Percentiles rank a stretch among this genome's conserved stretches.
These are phyloP conservation scores for Aphidoletes aphidimyza DNA, from an alignment of 2,888 invertebrate genomes.

Conservation along the genomic window DNA sequence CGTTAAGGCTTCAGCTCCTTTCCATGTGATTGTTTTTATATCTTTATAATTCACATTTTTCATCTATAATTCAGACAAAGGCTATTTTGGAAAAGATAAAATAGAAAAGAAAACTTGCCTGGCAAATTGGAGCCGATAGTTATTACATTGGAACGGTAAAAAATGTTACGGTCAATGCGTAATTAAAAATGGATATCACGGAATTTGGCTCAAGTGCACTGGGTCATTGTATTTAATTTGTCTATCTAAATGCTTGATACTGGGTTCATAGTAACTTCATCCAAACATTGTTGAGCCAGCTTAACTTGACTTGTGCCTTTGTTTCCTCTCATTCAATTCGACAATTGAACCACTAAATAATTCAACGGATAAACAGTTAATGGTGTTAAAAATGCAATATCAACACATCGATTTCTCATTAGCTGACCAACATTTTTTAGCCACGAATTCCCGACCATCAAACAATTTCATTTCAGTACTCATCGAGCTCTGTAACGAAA, in stretches of 20 bases:
- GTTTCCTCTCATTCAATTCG: too few relatives aligned
- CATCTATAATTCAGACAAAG: too few relatives aligned
- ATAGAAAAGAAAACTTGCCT: too few relatives aligned
- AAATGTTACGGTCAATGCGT: not conserved
- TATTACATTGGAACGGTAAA: not conserved
- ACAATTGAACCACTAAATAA: not conserved
- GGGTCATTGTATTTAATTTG: conserved; percentile 14
- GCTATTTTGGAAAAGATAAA: too few relatives aligned
- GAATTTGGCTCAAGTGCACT: conserved; percentile 14
- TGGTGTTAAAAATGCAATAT: not conserved
- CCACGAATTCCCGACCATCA: not conserved
- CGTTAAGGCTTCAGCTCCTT: too few relatives aligned
- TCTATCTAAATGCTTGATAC: too few relatives aligned
- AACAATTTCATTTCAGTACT: not conserved
- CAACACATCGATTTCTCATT: conserved; percentile 21
- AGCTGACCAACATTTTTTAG: not conserved
- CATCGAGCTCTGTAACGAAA: not conserved
- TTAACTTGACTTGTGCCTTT: not conserved
- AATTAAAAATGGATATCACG: not conserved
- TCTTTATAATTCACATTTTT: too few relatives aligned
- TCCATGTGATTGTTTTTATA: too few relatives aligned
- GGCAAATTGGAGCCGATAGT: not conserved
- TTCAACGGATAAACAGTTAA: not conserved
- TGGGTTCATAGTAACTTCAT: too few relatives aligned
- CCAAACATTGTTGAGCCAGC: not conserved